phyloP scores from a whole-genome alignment of 2,797 vertebrate species.

The Sparus aurata region DNA sequence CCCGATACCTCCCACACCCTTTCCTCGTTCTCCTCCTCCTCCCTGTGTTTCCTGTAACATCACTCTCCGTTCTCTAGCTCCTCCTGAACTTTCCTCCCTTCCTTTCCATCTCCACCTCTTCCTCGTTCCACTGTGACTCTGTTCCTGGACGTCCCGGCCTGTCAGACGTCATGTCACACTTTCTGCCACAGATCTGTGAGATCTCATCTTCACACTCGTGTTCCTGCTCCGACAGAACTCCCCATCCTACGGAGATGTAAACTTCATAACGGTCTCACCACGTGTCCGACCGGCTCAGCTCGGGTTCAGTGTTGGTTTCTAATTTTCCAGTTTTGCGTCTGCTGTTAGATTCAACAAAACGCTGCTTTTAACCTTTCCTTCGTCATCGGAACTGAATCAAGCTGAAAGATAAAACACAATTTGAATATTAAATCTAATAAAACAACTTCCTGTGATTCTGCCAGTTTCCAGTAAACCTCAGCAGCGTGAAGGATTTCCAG shows the following conservation, averaged over 20 bases:
- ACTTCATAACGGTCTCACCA: conserved; percentile 25
- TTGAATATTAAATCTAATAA: conserved; percentile 2
- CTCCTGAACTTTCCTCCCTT: conserved; percentile 2
- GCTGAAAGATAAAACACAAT: neutral
- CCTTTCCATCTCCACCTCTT: conserved; percentile 24
- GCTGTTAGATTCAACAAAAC: neutral
- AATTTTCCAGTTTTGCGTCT: neutral
- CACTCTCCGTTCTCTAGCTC: conserved; percentile 1
- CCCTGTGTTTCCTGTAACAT: conserved; percentile 2
- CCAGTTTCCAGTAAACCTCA: conserved; percentile 12
- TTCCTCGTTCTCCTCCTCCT: neutral
- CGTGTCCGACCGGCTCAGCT: neutral
- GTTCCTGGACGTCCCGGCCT: conserved; percentile 28
- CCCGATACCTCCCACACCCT: neutral
- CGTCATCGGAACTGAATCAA: neutral
- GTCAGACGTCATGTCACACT: conserved; percentile 46
- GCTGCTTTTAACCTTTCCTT: neutral
- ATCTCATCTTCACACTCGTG: neutral
- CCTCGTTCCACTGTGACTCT: neutral
- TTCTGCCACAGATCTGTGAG: conserved; percentile 36
- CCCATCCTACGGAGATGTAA: neutral
- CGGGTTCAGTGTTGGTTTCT: neutral
- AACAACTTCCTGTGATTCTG: conserved; percentile 10
- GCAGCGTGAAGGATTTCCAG: neutral
- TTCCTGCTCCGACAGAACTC: conserved; percentile 19